Evolutionary conservation across 1,140 invertebrate species (phyloP).

Genomic region (Drosophila lini): DNA sequence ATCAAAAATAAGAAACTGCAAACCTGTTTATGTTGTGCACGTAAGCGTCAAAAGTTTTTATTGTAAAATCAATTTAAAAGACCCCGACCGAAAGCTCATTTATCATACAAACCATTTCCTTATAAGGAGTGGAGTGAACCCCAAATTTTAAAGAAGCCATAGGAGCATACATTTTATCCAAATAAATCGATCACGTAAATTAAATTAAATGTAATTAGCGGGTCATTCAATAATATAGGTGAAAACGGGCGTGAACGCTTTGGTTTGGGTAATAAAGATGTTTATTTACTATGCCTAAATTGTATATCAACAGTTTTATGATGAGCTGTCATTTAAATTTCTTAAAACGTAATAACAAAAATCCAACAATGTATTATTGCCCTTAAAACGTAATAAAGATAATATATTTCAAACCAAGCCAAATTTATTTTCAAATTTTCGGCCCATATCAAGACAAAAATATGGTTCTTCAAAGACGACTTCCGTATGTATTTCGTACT

Average conservation of each 20-base stretch:
- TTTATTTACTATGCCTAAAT: conserved; percentile 11
- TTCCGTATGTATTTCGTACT: neutral
- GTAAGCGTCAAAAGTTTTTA: conserved; percentile 32
- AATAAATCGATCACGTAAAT: conserved; percentile 38
- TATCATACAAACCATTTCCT: conserved; percentile 20
- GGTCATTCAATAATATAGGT: conserved; percentile 31
- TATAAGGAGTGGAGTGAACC: neutral
- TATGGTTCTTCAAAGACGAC: neutral
- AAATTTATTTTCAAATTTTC: neutral
- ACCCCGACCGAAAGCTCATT: conserved; percentile 4
- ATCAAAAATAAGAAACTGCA: conserved; percentile 30
- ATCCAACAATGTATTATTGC: conserved; percentile 64
- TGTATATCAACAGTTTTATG: conserved; percentile 30
- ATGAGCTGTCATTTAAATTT: conserved; percentile 49
- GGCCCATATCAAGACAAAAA: neutral
- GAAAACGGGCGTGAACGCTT: conserved; percentile 11
- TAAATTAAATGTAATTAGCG: conserved; percentile 34
- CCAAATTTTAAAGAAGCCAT: conserved; percentile 31
- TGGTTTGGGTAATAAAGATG: conserved; percentile 11
- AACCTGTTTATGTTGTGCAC: conserved; percentile 28
- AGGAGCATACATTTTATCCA: conserved; percentile 35
- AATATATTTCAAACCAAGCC: conserved; percentile 18
- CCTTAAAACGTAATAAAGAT: conserved; percentile 68
- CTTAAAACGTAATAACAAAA: conserved; percentile 36
- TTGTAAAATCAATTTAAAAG: conserved; percentile 19